Conservation (phyloP, 2,113 vertebrate species). For the Actinemys pallida region DNA sequence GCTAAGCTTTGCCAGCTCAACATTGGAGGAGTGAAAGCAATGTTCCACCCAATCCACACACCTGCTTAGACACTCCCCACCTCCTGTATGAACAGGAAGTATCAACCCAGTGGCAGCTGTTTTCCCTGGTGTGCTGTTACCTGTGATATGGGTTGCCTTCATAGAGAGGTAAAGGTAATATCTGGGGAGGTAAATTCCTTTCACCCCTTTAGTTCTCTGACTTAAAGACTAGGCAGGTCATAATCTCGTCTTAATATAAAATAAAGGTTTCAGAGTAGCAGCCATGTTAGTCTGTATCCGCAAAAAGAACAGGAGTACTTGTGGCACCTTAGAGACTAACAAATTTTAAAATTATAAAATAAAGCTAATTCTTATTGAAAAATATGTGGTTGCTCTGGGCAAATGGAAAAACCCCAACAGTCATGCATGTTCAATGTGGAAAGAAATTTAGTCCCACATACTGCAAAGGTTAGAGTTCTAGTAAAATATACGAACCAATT, state of each 20-base stretch:
- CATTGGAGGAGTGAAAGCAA: background rate
- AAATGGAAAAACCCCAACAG: background rate
- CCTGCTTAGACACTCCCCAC: background rate
- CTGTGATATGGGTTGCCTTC: rapidly evolving
- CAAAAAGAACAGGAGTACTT: no score
- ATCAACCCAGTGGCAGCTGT: background rate
- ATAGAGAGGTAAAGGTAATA: rapidly evolving
- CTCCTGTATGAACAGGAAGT: background rate
- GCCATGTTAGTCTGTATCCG: no score
- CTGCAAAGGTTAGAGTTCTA: background rate
- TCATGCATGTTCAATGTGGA: background rate
- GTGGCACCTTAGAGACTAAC: no score
- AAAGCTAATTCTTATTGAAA: rapidly evolving
- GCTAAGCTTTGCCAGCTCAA: background rate
- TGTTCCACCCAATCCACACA: rapidly evolving
- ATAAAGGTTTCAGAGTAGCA: background rate
- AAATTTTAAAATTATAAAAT: background rate
- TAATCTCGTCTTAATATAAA: rapidly evolving
- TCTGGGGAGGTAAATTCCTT: no score
- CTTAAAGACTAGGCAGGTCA: rapidly evolving
- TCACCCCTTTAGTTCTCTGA: background rate
- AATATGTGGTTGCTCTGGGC: background rate
- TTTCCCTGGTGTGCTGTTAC: rapidly evolving
- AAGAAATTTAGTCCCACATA: background rate
- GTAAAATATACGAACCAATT: background rate